phyloP scores from a whole-genome alignment of 2,797 vertebrate species.

The Carcharodon carcharias region DNA sequence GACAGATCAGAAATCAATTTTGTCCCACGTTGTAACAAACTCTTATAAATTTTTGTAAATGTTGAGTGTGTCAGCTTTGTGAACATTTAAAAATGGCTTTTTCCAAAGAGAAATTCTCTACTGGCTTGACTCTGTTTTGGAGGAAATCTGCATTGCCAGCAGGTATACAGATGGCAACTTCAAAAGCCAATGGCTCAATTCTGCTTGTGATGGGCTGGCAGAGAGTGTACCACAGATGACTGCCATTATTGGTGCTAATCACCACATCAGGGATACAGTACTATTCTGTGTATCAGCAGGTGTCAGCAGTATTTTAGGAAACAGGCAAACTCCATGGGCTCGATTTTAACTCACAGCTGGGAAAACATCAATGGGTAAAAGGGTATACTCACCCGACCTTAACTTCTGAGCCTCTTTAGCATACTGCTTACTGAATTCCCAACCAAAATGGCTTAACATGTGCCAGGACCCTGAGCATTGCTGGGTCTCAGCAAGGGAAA shows the following conservation, averaged over 20 bases:
- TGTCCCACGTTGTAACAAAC: background rate
- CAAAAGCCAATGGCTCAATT: background rate
- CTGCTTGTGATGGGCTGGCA: background rate
- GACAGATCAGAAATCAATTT: background rate
- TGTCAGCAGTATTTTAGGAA: background rate
- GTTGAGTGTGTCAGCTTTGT: background rate
- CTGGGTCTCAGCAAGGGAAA: background rate
- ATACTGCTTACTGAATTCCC: background rate
- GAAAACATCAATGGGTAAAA: background rate
- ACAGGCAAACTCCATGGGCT: background rate
- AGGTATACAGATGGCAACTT: background rate
- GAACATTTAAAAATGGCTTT: background rate
- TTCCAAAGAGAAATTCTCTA: no score
- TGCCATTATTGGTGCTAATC: background rate
- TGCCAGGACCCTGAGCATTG: background rate
- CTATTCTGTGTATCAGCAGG: background rate
- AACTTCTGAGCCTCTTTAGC: background rate
- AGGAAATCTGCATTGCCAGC: background rate
- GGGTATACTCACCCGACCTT: background rate
- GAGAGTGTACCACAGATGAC: background rate
- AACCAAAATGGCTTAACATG: background rate
- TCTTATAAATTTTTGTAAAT: background rate
- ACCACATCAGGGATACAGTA: background rate
- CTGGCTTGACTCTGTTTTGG: background rate
- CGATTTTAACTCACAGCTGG: background rate